Conservation (phyloP, 2,797 vertebrate species). For the Tauraco hartlaubi region DNA sequence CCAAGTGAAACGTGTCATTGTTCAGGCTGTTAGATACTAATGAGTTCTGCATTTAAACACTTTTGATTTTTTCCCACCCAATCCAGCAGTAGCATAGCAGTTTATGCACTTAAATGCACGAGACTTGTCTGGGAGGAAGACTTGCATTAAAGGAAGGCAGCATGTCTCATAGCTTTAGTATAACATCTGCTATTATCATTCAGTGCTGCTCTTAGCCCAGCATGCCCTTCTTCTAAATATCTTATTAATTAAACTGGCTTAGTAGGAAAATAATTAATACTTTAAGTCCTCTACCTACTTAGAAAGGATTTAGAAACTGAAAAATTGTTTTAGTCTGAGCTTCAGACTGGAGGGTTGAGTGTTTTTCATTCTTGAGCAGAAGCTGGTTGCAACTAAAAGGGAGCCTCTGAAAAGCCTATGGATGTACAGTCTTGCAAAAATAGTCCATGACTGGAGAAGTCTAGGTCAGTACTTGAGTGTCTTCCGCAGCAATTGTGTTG, state of each 20-base stretch:
- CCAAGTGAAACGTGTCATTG: neutral
- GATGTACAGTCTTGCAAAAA: neutral
- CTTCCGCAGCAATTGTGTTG: neutral
- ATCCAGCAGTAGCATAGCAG: neutral
- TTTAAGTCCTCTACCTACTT: slow-evolving; percentile 50
- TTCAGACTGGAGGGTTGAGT: neutral
- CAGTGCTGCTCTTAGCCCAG: slow-evolving; percentile 23
- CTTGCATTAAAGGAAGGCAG: slow-evolving; percentile 1
- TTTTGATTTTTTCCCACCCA: neutral
- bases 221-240: slow-evolving; percentile 56
- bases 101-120: neutral
- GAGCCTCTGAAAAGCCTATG: neutral
- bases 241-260: slow-evolving; percentile 68
- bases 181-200: slow-evolving; percentile 48
- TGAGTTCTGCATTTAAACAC: neutral
- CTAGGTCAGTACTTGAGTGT: neutral
- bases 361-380: slow-evolving; percentile 1
- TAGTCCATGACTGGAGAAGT: neutral
- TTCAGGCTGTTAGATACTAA: neutral
- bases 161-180: neutral
- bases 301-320: slow-evolving; percentile 45
- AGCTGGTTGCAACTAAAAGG: neutral
- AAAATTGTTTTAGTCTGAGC: slow-evolving; percentile 23
- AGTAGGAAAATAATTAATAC: slow-evolving; percentile 64
- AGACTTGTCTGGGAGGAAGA: slow-evolving; percentile 7